Base-by-base conservation (phyloP, 1,140 invertebrate species). In the Drosophila tropicalis region DNA sequence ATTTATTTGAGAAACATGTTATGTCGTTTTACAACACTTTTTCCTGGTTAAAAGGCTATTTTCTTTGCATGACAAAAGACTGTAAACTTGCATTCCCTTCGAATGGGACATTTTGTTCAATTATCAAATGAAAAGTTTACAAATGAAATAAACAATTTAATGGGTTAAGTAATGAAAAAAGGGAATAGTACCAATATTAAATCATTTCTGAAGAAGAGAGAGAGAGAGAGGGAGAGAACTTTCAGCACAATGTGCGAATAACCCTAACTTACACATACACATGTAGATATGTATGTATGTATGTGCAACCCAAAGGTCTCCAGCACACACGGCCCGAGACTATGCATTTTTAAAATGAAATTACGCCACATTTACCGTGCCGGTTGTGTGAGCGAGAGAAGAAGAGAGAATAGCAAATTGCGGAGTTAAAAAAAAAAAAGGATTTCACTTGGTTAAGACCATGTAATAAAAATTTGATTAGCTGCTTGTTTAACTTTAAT, bases 401-500 rank as follows among this genome's bases (percentile, higher is more conserved):
- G n/a, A n/a, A 36, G 15, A 58, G 62, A 51, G 29, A 55, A 17
- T 4, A n/a, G 29, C 36, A 13, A 19, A 7, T 7, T 19, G 61
- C 36, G 12, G 36, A 36, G 34, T 36, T 10, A 36, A 36, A 39
- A 39, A 39, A 39, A 39, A 39, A 41, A 58, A 73, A 54, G 47
- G 29, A 41, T 39, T 66, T 65, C 44, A 36, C 57, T 47, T 54
- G 67, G 77, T 69, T 70, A 71, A 76, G 79, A 76, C 67, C 67
- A 66, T 75, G 70, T 77, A 89, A 89, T 89, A 81, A 72, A 89
- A 89, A 89, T 89, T 89, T 89, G 80, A 89, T 89, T 89, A 89
- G 84, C 84, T 78, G 84, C 84, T 87, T 84, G 84, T 89, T 89
- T 89, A 89, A 84, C 84, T 89, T 89, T 89, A 89, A 87, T 87